phyloP scores from a whole-genome alignment of 2,113 vertebrate genomes.

The Mustela nigripes region DNA sequence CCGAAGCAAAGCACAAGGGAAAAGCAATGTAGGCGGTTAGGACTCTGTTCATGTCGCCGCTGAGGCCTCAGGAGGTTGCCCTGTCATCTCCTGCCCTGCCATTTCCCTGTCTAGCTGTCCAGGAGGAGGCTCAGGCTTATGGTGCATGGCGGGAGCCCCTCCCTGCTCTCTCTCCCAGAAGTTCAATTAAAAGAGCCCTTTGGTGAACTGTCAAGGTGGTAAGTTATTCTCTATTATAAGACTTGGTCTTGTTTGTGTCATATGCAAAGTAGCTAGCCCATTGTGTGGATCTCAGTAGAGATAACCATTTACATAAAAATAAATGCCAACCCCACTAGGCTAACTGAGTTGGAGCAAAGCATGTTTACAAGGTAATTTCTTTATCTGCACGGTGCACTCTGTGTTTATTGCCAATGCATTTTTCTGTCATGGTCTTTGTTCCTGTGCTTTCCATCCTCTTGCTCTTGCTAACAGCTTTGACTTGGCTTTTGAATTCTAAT shows the following conservation, averaged over 20 bases:
- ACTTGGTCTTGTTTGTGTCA: background rate
- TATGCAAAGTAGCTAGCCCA: background rate
- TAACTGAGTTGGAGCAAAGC: background rate
- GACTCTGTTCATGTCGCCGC: background rate
- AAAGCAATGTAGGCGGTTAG: background rate
- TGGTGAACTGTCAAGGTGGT: background rate
- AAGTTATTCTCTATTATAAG: background rate
- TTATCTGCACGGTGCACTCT: background rate
- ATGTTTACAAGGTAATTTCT: constrained; percentile 32
- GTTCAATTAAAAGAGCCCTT: background rate
- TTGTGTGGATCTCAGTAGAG: constrained; percentile 31
- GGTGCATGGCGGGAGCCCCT: too few species aligned
- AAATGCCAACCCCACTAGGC: background rate
- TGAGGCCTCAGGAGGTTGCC: background rate
- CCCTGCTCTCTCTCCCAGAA: background rate
- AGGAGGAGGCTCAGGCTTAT: background rate
- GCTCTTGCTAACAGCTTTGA: background rate
- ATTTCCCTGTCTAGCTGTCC: fast-evolving
- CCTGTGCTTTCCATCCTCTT: background rate
- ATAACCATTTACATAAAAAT: constrained; percentile 54
- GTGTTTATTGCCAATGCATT: background rate
- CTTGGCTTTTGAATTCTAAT: background rate
- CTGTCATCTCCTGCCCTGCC: too few species aligned
- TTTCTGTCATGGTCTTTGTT: background rate
- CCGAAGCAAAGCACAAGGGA: background rate